phyloP scores from a whole-genome alignment of 2,113 vertebrate species.

The Hippoglossus stenolepis region DNA sequence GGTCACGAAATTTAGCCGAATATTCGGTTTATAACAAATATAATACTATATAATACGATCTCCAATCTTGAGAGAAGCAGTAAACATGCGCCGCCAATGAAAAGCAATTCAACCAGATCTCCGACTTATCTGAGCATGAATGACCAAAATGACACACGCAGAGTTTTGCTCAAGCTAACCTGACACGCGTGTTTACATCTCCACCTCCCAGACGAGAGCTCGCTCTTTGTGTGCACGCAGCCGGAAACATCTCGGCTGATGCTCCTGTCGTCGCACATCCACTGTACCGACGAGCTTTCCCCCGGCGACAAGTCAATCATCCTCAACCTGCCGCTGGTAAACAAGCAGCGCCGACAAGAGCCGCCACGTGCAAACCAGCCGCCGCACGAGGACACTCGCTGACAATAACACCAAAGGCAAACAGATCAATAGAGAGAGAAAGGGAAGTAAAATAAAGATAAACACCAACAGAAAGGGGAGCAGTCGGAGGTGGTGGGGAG shows the following conservation, averaged over 20 bases:
- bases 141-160: conserved; percentile 49
- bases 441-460: not conserved
- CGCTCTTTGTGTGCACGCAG: conserved; percentile 51
- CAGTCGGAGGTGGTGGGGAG: conserved; percentile 46
- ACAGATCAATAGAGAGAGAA: conserved; percentile 67
- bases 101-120: conserved; percentile 47
- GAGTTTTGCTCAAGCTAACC: conserved; percentile 47
- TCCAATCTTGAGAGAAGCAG: conserved; percentile 15
- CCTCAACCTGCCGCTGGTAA: conserved; percentile 50
- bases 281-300: conserved; percentile 54
- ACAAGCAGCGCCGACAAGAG: conserved; percentile 57
- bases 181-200: conserved; percentile 51
- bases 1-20: conserved; percentile 2
- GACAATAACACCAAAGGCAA: conserved; percentile 57
- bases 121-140: conserved; percentile 53
- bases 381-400: conserved; percentile 50
- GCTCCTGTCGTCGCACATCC: conserved; percentile 61
- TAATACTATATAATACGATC: conserved; percentile 14
- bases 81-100: conserved; percentile 32
- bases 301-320: conserved; percentile 74
- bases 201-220: conserved; percentile 14
- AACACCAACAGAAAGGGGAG: conserved; percentile 32
- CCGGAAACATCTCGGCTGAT: conserved; percentile 49
- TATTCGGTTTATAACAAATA: conserved; percentile 1
- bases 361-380: conserved; percentile 66